These are phyloP conservation scores for Rafetus swinhoei DNA, from an alignment of 2,113 vertebrate genomes.

Conservation along the genomic window DNA sequence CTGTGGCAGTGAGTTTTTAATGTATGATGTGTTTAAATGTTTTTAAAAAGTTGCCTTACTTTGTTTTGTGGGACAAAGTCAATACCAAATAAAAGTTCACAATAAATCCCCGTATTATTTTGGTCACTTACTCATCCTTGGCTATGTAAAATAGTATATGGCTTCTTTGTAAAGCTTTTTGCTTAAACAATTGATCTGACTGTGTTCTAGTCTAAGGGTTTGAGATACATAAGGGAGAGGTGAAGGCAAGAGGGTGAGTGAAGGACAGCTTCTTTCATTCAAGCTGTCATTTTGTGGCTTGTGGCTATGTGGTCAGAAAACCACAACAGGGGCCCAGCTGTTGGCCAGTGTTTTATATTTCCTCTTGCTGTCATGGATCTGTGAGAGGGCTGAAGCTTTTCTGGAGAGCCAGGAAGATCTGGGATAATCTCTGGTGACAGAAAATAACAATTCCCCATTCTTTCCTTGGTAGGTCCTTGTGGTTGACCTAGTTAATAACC, in stretches of 20 bases:
- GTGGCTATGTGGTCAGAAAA: background rate
- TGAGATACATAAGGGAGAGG: fast-evolving
- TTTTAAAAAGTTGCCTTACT: background rate
- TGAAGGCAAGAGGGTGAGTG: background rate
- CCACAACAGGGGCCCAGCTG: background rate
- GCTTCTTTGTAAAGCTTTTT: fast-evolving
- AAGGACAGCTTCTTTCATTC: background rate
- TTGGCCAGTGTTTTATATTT: background rate
- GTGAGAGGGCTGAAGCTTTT: background rate
- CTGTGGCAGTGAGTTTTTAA: background rate
- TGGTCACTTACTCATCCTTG: background rate
- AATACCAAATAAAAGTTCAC: background rate
- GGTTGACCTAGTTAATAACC: constrained; percentile 93
- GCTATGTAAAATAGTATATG: background rate
- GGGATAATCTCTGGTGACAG: background rate
- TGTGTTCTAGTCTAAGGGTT: fast-evolving
- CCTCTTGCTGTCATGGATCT: background rate
- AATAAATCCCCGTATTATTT: background rate
- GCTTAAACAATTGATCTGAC: fast-evolving
- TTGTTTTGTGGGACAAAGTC: background rate
- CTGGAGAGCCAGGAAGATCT: background rate
- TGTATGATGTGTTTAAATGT: background rate
- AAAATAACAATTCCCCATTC: background rate
- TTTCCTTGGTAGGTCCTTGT: constrained; percentile 88
- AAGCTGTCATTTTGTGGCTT: constrained; percentile 26